phyloP scores from a whole-genome alignment of 2,797 vertebrate genomes.

The Tragelaphus eurycerus region DNA sequence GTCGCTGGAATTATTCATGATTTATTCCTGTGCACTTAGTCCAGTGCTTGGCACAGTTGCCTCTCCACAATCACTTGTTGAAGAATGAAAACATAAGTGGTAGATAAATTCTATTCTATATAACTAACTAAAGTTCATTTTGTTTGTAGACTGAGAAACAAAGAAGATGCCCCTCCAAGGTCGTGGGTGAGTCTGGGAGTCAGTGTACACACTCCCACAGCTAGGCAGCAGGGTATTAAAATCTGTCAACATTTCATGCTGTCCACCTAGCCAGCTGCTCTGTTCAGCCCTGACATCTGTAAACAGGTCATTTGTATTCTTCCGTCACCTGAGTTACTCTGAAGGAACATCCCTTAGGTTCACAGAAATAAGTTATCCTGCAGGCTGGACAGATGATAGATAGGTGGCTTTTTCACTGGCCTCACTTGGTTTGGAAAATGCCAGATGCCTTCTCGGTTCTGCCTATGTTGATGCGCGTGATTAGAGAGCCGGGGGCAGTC shows the following conservation, averaged over 20 bases:
- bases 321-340: conserved; percentile 45
- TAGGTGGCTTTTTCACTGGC: conserved; percentile 26
- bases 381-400: conserved; percentile 57
- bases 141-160: background rate
- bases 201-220: background rate
- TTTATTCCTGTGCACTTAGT: background rate
- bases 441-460: background rate
- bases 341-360: conserved; percentile 57
- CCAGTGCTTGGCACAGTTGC: background rate
- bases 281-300: conserved; percentile 12
- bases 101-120: background rate
- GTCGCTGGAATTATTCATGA: background rate
- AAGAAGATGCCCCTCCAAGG: conserved; percentile 26
- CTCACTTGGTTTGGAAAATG: background rate
- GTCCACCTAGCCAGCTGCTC: background rate
- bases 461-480: background rate
- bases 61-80: background rate
- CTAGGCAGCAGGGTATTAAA: conserved; percentile 57
- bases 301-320: conserved; percentile 74
- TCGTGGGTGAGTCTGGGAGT: background rate
- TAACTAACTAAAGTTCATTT: background rate
- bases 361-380: conserved; percentile 68
- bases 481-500: background rate
- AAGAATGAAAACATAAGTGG: background rate
- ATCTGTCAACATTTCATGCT: background rate